Evolutionary conservation across 1,140 invertebrate species (phyloP).

Genomic region (Lucilia sericata): DNA sequence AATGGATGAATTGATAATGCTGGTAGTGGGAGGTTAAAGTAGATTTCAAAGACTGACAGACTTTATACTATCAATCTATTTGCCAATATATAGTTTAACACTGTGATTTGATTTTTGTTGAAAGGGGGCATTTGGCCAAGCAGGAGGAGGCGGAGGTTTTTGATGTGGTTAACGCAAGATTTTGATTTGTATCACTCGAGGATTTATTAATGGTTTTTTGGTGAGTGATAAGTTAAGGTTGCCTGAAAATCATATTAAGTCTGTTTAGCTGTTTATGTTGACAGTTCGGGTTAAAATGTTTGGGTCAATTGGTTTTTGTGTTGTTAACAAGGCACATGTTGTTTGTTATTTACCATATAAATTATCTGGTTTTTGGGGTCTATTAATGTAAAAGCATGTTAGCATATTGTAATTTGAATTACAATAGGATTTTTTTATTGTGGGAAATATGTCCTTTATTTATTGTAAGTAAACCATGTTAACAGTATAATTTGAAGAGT

Average conservation of each 20-base stretch:
- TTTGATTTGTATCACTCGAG: constrained; percentile 6
- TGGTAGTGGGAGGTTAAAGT: neutral
- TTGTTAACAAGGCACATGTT: constrained; percentile 2
- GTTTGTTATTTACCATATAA: neutral
- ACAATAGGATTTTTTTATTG: neutral
- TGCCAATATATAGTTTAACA: neutral
- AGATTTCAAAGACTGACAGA: neutral
- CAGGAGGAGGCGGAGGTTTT: too few relatives aligned
- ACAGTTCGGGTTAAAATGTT: constrained; percentile 30
- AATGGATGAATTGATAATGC: neutral
- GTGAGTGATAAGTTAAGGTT: neutral
- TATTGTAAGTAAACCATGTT: too few relatives aligned
- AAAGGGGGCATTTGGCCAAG: too few relatives aligned
- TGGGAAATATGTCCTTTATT: neutral
- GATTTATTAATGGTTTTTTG: constrained; percentile 20
- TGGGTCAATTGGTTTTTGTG: constrained; percentile 12
- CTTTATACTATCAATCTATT: neutral
- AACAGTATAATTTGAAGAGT: too few relatives aligned
- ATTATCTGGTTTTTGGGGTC: neutral
- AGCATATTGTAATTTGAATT: neutral
- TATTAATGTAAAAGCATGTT: neutral
- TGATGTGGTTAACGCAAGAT: neutral
- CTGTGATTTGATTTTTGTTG: neutral
- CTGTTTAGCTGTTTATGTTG: constrained; percentile 29
- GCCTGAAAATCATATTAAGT: neutral